Evolutionary conservation across 2,888 invertebrate genomes (phyloP).

Genomic region (Diaphora mendica): DNA sequence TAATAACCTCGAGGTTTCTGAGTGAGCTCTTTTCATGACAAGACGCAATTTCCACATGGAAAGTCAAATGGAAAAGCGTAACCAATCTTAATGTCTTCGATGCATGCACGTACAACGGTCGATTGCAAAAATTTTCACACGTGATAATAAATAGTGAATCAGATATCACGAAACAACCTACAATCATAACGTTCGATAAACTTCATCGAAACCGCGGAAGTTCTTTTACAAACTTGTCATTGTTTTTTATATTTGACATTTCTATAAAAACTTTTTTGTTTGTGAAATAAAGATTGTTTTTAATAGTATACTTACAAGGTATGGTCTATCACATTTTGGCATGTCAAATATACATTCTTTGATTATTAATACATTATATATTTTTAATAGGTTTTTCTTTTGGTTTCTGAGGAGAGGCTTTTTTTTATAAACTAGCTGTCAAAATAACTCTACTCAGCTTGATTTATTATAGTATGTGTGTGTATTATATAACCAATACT

Average conservation of each 20-base stretch:
- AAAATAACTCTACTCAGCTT: too few species aligned
- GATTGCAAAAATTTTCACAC: constrained; percentile 72
- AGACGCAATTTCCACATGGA: constrained; percentile 79
- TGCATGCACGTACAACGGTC: constrained; percentile 74
- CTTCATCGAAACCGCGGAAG: constrained; percentile 20
- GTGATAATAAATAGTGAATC: constrained; percentile 61
- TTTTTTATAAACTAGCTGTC: too few species aligned
- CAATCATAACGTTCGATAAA: constrained; percentile 27
- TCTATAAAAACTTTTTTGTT: neutral
- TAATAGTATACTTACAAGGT: neutral
- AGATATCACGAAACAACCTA: constrained; percentile 37
- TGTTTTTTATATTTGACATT: neutral
- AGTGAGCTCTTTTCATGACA: constrained; percentile 79
- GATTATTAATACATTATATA: too few species aligned
- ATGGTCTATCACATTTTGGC: neutral
- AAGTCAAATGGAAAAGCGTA: constrained; percentile 83
- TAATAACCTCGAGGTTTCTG: constrained; percentile 76
- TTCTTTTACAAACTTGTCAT: constrained; percentile 17
- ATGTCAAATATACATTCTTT: too few species aligned
- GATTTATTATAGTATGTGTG: too few species aligned
- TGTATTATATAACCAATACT: too few species aligned
- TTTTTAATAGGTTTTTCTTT: too few species aligned
- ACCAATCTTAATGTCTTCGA: constrained; percentile 79
- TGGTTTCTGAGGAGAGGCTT: too few species aligned
- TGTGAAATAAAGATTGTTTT: neutral